These are phyloP conservation scores for Plectrocnemia conspersa DNA, from an alignment of 1,140 invertebrate genomes.

Conservation along the genomic window DNA sequence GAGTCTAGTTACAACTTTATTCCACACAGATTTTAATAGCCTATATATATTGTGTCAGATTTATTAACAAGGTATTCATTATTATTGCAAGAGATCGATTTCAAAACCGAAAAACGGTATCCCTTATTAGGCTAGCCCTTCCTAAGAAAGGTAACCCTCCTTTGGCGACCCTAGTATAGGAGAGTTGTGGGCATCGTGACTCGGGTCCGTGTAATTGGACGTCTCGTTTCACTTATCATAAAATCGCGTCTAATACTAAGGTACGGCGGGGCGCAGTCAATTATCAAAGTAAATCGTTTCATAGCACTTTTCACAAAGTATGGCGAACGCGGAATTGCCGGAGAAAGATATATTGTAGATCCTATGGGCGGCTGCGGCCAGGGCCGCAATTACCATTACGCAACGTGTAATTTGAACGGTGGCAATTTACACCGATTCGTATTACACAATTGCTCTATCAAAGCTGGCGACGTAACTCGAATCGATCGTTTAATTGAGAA, in stretches of 20 bases:
- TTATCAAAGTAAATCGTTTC: conserved; percentile 8
- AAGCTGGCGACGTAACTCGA: too few species aligned
- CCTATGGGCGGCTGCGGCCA: background rate
- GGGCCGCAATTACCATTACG: conserved; percentile 3
- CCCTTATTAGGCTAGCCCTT: too few species aligned
- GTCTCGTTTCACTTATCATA: background rate
- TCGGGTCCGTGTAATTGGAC: background rate
- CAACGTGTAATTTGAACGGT: conserved; percentile 7
- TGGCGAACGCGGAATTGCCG: background rate
- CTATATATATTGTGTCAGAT: too few species aligned
- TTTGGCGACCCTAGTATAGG: background rate
- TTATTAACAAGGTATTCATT: too few species aligned
- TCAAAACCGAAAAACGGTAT: too few species aligned
- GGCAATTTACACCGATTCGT: background rate
- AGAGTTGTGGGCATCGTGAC: too few species aligned
- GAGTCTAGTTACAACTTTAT: too few species aligned
- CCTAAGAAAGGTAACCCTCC: background rate
- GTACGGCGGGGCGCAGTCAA: conserved; percentile 1
- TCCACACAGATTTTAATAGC: too few species aligned
- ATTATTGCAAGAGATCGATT: too few species aligned
- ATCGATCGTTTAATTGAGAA: too few species aligned
- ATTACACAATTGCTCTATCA: too few species aligned
- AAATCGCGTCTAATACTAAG: conserved; percentile 3
- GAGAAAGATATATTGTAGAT: too few species aligned
- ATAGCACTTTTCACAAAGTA: background rate